These are phyloP conservation scores for Dorcus parallelipipedus DNA, from an alignment of 2,888 invertebrate species.

Conservation along the genomic window DNA sequence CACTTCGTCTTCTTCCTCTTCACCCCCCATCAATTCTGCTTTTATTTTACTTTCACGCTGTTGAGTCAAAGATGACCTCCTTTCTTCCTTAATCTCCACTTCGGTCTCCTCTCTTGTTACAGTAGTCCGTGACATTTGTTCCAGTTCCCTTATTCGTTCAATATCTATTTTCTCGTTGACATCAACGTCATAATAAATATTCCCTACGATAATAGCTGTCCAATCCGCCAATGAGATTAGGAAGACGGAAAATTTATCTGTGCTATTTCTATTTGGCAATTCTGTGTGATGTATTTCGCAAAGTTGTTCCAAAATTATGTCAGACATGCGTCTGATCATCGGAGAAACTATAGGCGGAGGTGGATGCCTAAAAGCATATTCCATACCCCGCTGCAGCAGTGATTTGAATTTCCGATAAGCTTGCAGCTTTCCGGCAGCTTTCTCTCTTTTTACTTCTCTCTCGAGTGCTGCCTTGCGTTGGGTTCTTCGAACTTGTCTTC, in stretches of 20 bases:
- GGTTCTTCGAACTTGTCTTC: slow-evolving; percentile 26
- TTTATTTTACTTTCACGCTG: no score
- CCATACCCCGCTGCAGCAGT: slow-evolving; percentile 33
- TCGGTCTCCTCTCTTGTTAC: slow-evolving; percentile 8
- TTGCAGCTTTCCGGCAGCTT: slow-evolving; percentile 20
- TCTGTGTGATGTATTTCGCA: slow-evolving; percentile 79
- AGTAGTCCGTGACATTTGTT: slow-evolving; percentile 4
- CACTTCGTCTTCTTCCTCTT: background rate
- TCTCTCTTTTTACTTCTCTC: slow-evolving; percentile 22
- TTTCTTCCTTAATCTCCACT: slow-evolving; percentile 9
- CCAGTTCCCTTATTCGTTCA: slow-evolving; percentile 29
- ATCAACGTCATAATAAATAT: slow-evolving; percentile 42
- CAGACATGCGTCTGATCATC: slow-evolving; percentile 55
- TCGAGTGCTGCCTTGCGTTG: slow-evolving; percentile 30
- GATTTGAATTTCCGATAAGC: slow-evolving; percentile 28
- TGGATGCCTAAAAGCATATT: slow-evolving; percentile 37
- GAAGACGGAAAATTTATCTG: slow-evolving; percentile 32
- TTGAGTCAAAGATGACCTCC: no score
- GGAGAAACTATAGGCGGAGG: slow-evolving; percentile 57
- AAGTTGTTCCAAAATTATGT: slow-evolving; percentile 56
- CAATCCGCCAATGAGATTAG: slow-evolving; percentile 42
- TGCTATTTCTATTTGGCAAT: slow-evolving; percentile 76
- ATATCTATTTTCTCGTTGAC: slow-evolving; percentile 38
- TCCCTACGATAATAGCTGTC: slow-evolving; percentile 43
- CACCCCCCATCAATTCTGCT: background rate